Evolutionary conservation across 2,888 invertebrate species (phyloP), one percentile per base, ranked within the genome.

Genomic region (Crematogaster levior): DNA sequence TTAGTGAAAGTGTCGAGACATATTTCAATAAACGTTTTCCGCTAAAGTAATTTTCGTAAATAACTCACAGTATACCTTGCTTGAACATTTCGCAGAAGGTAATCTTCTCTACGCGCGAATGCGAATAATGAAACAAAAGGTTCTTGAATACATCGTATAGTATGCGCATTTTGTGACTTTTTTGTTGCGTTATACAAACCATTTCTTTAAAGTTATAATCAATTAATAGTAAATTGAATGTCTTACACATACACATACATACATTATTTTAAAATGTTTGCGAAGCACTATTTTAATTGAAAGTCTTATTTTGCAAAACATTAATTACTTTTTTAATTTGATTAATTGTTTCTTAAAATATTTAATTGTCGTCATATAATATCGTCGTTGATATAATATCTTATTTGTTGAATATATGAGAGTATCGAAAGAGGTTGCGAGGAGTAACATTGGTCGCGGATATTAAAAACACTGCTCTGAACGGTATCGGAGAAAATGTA

Each of bases 1-100:
- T n/a, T n/a, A n/a, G 65, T 51, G 65, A 65, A 65, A 75, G 75
- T 65, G 37, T 75, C 37, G 48, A 37, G 48, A 37, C 48, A 37
- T n/a, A n/a, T 51, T 75, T 75, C 65, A 24, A 48, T 65, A 51
- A 65, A 21, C 7, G 18, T 63, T 24, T 6, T 6, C n/a, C 48
- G 48, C 27, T 43, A 43, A 43, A 43, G 63, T 70, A 53, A 70
- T 75, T 51, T 37, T n/a, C 51, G 37, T 21, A 37, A 65, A 75
- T 65, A 34, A 48, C 15, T 63, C 9, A n/a, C 24, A 24, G 18
- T 48, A 21, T n/a, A 60, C 6, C 40, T 43, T 43, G 18, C 40
- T 46, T 43, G 4, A 34, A 7, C 24, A 7, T 27, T 74, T 74
- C 34, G 24, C 27, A 48, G 48, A 75, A 65, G 65, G 21, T 5